These are phyloP conservation scores for Siphamia tubifer DNA, from an alignment of 2,113 vertebrate species.

Conservation along the genomic window DNA sequence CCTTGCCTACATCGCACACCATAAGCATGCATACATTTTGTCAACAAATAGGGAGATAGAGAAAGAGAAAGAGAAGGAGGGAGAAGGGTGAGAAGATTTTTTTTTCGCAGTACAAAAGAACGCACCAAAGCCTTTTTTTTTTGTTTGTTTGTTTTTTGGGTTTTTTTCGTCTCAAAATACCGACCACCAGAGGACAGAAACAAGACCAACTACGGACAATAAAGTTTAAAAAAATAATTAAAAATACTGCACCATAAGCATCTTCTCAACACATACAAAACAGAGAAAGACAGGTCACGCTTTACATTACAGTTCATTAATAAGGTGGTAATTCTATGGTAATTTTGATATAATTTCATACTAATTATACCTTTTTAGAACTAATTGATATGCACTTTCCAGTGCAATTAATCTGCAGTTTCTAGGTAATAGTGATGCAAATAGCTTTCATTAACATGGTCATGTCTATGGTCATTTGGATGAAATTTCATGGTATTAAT, in stretches of 20 bases:
- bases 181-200: constrained; percentile 78
- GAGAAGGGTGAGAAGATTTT: constrained; percentile 53
- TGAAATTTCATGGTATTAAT: too few relatives aligned
- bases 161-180: constrained; percentile 66
- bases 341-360: too few relatives aligned
- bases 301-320: too few relatives aligned
- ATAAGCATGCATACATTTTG: constrained; percentile 83
- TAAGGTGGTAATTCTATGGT: too few relatives aligned
- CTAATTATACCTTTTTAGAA: too few relatives aligned
- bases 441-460: too few relatives aligned
- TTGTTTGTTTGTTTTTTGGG: too few relatives aligned
- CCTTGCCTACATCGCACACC: constrained; percentile 75
- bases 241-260: constrained; percentile 59
- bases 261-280: constrained; percentile 70
- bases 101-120: constrained; percentile 77
- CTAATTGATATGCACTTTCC: too few relatives aligned
- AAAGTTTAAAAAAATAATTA: too few relatives aligned
- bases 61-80: constrained; percentile 29
- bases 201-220: constrained; percentile 77
- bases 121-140: constrained; percentile 73
- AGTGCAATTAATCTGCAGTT: too few relatives aligned
- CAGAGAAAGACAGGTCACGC: constrained; percentile 76
- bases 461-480: too few relatives aligned
- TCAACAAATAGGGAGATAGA: constrained; percentile 67
- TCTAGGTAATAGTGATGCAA: too few relatives aligned